Conservation (phyloP, 2,797 vertebrate genomes). For the Bradypodion ventrale region DNA sequence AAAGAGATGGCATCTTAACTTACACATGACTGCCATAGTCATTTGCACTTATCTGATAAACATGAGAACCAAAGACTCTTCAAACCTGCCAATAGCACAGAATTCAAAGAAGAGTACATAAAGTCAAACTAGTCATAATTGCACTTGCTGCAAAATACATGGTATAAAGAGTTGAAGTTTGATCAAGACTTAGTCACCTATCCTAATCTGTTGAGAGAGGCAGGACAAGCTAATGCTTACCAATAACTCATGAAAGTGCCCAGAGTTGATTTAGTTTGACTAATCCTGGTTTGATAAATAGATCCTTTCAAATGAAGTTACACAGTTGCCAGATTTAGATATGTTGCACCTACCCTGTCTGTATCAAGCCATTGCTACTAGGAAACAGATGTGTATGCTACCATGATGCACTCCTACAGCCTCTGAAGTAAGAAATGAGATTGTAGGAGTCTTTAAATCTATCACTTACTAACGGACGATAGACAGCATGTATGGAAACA, state of each 20-base stretch:
- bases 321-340: not conserved
- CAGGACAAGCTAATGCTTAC: not conserved
- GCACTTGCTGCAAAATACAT: not conserved
- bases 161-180: not conserved
- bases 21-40: not conserved
- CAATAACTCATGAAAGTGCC: not conserved
- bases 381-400: too few relatives aligned
- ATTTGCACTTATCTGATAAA: not conserved
- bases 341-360: not conserved
- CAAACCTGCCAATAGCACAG: slow-evolving; percentile 6
- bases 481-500: too few relatives aligned
- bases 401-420: too few relatives aligned
- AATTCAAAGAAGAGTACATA: not conserved
- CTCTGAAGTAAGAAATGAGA: too few relatives aligned
- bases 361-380: not conserved
- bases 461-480: too few relatives aligned
- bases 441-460: too few relatives aligned
- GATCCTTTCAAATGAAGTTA: not conserved
- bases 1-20: not conserved
- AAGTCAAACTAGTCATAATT: not conserved
- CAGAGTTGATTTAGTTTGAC: not conserved
- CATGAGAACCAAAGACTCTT: not conserved
- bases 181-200: not conserved
- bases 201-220: not conserved
- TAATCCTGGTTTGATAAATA: not conserved